phyloP scores from a whole-genome alignment of 2,113 vertebrate genomes.

The Odocoileus virginianus region DNA sequence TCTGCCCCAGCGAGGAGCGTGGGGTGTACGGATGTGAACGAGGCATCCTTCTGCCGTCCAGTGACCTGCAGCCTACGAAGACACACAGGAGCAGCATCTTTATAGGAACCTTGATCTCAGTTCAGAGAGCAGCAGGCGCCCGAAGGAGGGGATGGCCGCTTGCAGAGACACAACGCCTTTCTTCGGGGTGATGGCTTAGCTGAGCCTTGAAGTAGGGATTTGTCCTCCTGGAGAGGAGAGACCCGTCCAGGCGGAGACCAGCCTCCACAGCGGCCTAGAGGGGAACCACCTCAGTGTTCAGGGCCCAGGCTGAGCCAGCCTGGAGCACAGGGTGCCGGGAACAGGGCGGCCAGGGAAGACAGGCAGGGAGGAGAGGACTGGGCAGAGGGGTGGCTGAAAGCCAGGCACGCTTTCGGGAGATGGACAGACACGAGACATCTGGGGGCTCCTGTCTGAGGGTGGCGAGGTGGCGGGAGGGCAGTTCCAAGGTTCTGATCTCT shows the following conservation, averaged over 20 bases:
- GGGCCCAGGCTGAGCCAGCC: not conserved
- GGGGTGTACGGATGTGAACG: not conserved
- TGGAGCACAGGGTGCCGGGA: not conserved
- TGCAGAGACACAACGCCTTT: not conserved
- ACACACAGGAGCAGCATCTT: not conserved
- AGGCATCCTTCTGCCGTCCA: not conserved
- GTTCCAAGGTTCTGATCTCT: not conserved
- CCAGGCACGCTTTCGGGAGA: not conserved
- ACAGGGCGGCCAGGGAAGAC: fast-evolving
- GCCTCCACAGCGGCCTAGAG: not conserved
- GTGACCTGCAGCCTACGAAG: not conserved
- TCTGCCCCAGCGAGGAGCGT: not conserved
- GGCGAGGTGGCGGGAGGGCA: not conserved
- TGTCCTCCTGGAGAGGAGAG: not conserved
- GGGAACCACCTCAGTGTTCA: not conserved
- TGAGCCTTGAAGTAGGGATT: not conserved
- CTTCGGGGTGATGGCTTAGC: not conserved
- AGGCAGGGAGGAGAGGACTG: not conserved
- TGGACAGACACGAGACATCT: no score
- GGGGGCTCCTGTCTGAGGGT: not conserved
- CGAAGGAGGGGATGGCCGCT: not conserved
- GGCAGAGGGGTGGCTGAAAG: not conserved
- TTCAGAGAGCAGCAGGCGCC: not conserved
- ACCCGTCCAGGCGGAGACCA: not conserved
- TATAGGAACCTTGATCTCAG: not conserved